These are phyloP conservation scores for Hemitrygon akajei DNA, from an alignment of 2,797 vertebrate genomes.

Conservation along the genomic window DNA sequence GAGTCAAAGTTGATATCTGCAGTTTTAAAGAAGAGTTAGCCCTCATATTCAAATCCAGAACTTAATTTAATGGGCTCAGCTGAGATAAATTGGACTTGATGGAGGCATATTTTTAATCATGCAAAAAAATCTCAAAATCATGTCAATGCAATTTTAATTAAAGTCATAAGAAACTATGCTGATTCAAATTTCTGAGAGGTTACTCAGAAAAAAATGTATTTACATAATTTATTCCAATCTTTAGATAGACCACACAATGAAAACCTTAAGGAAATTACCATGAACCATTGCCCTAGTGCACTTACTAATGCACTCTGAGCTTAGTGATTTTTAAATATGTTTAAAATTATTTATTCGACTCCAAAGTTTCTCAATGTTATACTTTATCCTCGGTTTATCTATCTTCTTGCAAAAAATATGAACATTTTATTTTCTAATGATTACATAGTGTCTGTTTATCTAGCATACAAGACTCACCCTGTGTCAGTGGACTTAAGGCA, in stretches of 20 bases:
- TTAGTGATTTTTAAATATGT: not conserved
- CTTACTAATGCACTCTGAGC: not conserved
- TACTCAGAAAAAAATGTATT: no score
- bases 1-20: not conserved
- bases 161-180: no score
- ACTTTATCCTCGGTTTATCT: not conserved
- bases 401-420: not conserved
- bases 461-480: not conserved
- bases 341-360: not conserved
- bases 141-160: no score
- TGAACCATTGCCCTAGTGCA: not conserved
- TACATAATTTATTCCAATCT: not conserved
- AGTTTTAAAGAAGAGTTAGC: not conserved
- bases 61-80: not conserved
- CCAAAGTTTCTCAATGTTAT: not conserved
- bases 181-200: no score
- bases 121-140: no score
- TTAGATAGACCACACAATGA: not conserved
- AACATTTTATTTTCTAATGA: not conserved
- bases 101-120: not conserved
- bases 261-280: not conserved
- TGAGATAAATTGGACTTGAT: not conserved
- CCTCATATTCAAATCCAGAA: not conserved
- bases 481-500: not conserved
- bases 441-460: not conserved